Evolutionary conservation across 2,888 invertebrate species (phyloP).

Genomic region (Heteromurus nitidus): DNA sequence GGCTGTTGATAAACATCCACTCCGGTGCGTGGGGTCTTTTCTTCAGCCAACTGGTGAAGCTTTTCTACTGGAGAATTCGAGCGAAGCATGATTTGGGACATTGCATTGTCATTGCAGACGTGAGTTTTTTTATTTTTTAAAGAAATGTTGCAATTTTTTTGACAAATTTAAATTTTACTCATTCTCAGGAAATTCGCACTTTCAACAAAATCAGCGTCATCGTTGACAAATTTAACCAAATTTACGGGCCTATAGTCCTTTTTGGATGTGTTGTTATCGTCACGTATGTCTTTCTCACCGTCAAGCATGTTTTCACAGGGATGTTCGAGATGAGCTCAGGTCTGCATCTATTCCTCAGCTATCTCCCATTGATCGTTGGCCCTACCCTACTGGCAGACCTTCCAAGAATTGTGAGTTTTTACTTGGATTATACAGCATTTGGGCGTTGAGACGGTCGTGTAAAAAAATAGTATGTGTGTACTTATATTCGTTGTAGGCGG

Average conservation of each 20-base stretch:
- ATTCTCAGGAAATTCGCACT: constrained; percentile 48
- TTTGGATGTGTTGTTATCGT: constrained; percentile 29
- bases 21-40: constrained; percentile 12
- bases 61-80: constrained; percentile 44
- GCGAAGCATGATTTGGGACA: constrained; percentile 12
- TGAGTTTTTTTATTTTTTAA: no score
- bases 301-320: constrained; percentile 36
- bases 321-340: constrained; percentile 33
- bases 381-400: constrained; percentile 31
- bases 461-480: background rate
- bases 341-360: constrained; percentile 34
- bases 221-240: constrained; percentile 35
- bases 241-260: constrained; percentile 16
- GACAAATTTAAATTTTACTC: no score
- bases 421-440: no score
- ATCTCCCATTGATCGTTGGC: constrained; percentile 34
- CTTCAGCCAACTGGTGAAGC: constrained; percentile 23
- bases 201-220: constrained; percentile 42
- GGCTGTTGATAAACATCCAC: constrained; percentile 44
- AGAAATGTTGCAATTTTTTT: no score
- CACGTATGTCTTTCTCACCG: constrained; percentile 31
- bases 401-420: constrained; percentile 29
- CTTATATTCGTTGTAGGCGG: constrained; percentile 33
- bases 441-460: no score
- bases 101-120: constrained; percentile 22